Evolutionary conservation across 2,888 invertebrate genomes (phyloP).

Genomic region (Stramonita haemastoma): DNA sequence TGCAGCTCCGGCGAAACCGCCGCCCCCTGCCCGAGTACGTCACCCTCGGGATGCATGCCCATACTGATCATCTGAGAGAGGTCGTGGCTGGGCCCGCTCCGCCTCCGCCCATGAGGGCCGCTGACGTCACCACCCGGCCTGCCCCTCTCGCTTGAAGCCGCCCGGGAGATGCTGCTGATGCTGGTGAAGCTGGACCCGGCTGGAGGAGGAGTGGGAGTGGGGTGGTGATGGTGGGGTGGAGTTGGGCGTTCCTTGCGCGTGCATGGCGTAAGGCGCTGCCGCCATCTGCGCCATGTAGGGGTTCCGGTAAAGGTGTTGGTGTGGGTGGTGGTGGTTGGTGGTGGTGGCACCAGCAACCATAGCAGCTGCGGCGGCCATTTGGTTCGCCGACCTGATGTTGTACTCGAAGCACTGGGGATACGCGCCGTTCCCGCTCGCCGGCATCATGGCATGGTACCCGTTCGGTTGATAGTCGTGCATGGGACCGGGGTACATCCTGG

Average conservation of each 20-base stretch:
- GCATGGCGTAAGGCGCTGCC: not conserved
- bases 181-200: not conserved
- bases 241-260: not conserved
- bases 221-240: not conserved
- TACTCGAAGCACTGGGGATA: not conserved
- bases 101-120: not conserved
- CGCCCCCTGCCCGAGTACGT: not conserved
- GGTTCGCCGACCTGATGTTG: not conserved
- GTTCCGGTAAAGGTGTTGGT: too few species aligned
- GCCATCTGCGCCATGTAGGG: not conserved
- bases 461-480: not conserved
- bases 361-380: not conserved
- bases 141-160: not conserved
- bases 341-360: too few species aligned
- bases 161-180: not conserved
- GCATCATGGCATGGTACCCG: not conserved
- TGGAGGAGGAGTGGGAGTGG: not conserved
- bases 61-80: not conserved
- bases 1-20: not conserved
- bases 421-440: not conserved
- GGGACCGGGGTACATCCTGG: not conserved
- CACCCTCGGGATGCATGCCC: not conserved
- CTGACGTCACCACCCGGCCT: too few species aligned
- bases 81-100: not conserved
- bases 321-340: not conserved